phyloP scores from a whole-genome alignment of 2,888 invertebrate species.

The Lissonota sp. region DNA sequence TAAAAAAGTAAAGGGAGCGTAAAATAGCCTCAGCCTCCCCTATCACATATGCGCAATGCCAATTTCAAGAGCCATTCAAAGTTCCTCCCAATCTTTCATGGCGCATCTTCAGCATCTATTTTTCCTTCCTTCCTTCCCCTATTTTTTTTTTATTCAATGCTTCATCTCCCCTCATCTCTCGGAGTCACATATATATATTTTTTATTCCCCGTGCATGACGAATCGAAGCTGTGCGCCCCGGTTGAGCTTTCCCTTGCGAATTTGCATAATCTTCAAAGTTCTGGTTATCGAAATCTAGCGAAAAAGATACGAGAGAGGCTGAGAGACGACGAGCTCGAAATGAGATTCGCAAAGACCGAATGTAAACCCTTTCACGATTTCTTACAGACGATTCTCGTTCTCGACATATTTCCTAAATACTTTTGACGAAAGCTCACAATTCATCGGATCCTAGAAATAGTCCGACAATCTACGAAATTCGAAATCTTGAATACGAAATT shows the following conservation, averaged over 20 bases:
- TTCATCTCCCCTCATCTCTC: conserved; percentile 56
- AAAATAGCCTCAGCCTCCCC: too few relatives aligned
- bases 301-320: conserved; percentile 4
- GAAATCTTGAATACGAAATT: too few relatives aligned
- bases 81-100: conserved; percentile 45
- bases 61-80: conserved; percentile 53
- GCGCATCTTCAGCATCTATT: conserved; percentile 33
- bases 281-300: conserved; percentile 57
- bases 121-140: conserved; percentile 40
- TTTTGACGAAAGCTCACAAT: too few relatives aligned
- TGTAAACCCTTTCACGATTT: background rate
- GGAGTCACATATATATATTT: conserved; percentile 45
- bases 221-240: conserved; percentile 32
- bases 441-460: too few relatives aligned
- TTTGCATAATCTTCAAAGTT: conserved; percentile 63
- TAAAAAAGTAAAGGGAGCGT: background rate
- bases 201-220: conserved; percentile 13
- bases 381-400: background rate
- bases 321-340: conserved; percentile 42
- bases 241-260: conserved; percentile 40
- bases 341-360: conserved; percentile 38
- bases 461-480: too few relatives aligned
- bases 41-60: conserved; percentile 1
- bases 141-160: conserved; percentile 3
- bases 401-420: background rate